Conservation (phyloP, 2,888 invertebrate species). For the Xestia rhomboidea region DNA sequence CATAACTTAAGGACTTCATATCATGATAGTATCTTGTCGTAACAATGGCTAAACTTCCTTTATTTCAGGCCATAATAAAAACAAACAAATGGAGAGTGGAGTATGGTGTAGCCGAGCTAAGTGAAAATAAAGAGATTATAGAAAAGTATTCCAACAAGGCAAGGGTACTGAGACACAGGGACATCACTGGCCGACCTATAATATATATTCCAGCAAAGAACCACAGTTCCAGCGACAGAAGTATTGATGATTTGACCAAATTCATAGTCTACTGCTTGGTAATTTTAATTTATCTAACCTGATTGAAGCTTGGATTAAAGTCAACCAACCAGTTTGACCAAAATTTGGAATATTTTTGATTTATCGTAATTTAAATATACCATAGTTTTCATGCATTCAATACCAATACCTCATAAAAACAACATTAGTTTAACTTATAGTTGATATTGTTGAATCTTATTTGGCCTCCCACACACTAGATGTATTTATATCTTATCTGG, state of each 20-base stretch:
- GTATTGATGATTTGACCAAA: constrained; percentile 94
- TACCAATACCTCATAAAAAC: background rate
- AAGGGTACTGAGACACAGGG: constrained; percentile 93
- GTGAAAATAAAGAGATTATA: constrained; percentile 87
- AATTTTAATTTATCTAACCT: constrained; percentile 60
- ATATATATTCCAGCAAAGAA: constrained; percentile 95
- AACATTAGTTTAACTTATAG: background rate
- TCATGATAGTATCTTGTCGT: background rate
- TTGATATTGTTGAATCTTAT: background rate
- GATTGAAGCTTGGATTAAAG: background rate
- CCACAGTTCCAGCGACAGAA: constrained; percentile 93
- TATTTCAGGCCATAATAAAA: constrained; percentile 93
- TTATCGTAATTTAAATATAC: background rate
- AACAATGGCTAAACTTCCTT: background rate
- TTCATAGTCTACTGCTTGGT: constrained; percentile 95
- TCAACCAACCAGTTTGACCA: background rate
- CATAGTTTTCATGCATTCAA: background rate
- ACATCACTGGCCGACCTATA: constrained; percentile 93
- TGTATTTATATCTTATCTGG: background rate
- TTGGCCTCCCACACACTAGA: background rate
- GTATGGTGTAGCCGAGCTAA: constrained; percentile 92
- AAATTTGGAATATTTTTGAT: background rate
- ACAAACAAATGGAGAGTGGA: constrained; percentile 95
- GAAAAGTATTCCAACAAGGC: constrained; percentile 92
- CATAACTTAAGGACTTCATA: background rate